Percentiles rank a stretch among this genome's conserved stretches.
Evolutionary conservation across 2,113 vertebrate genomes (phyloP).

Genomic region (Hucho hucho): DNA sequence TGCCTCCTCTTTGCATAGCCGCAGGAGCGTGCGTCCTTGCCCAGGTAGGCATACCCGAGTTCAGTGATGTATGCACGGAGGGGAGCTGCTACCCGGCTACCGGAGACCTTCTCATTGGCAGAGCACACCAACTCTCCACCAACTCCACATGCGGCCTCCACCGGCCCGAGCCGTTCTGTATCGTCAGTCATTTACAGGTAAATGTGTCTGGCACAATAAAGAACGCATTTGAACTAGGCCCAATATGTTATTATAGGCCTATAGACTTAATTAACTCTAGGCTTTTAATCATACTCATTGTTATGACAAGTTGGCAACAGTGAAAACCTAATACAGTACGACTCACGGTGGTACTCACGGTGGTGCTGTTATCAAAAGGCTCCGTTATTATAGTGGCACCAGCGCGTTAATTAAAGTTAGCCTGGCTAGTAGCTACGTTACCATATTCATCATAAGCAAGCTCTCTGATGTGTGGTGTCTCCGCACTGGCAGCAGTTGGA

Average conservation of each 20-base stretch:
- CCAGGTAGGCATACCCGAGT: constrained; percentile 73
- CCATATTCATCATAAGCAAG: too few relatives aligned
- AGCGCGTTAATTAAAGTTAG: neutral
- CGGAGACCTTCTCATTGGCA: constrained; percentile 91
- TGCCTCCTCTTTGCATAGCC: constrained; percentile 48
- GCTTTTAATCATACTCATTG: neutral
- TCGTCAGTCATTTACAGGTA: constrained; percentile 97
- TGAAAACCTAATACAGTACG: too few relatives aligned
- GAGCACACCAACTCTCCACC: constrained; percentile 81
- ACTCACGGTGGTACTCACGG: too few relatives aligned
- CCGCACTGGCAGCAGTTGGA: neutral
- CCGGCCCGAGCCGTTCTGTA: constrained; percentile 87
- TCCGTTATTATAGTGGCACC: neutral
- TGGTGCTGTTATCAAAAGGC: too few relatives aligned
- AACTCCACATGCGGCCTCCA: constrained; percentile 88
- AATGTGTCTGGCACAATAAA: neutral
- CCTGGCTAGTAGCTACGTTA: too few relatives aligned
- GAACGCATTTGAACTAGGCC: too few relatives aligned
- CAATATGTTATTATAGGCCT: too few relatives aligned
- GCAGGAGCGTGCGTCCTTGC: constrained; percentile 59
- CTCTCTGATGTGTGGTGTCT: neutral
- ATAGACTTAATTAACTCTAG: too few relatives aligned
- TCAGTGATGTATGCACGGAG: constrained; percentile 88
- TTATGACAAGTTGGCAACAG: too few relatives aligned
- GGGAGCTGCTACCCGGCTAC: constrained; percentile 97